Base-by-base conservation (phyloP, 2,888 invertebrate genomes). In the Andrena bucephala region DNA sequence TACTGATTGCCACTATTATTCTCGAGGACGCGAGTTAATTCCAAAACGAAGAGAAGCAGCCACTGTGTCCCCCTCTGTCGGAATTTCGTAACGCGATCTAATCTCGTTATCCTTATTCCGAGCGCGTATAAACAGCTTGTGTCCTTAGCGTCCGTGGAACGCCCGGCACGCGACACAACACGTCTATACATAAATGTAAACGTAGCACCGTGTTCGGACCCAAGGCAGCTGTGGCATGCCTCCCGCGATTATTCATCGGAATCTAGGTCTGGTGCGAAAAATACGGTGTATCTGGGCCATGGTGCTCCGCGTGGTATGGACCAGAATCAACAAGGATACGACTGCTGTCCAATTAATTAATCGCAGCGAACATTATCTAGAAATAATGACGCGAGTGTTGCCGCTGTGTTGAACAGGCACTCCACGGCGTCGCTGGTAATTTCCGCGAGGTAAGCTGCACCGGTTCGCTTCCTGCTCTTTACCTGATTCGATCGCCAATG, bases 251-350 rank as follows among this genome's bases (percentile, higher is more conserved):
- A 85, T 86, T 84, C 71, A 87, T 85, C 67, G 88, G 85, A 83
- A 85, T 89, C 84, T 84, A 85, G 85, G 83, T 86, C 82, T 81
- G 78, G 75, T 72, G 77, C 76, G 76, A 85, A 83, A 85, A 86
- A 72, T 78, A 74, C 65, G 54, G 59, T 63, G 66, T 63, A 87
- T 81, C 81, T 70, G 81, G 88, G 88, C 73, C 83, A 75, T 24
- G 62, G 57, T 77, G 71, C 68, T 75, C 36, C 54, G 67, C 66
- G 27, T 31, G 42, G 13, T 42, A 42, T 42, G 83, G 83, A 63
- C 72, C 68, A 54, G 79, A 84, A 78, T 86, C 52, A 29, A 65
- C 85, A 79, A 83, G 82, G 81, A 83, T 77, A 63, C 52, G 8
- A 16, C 59, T 52, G 16, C n/a, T 57, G 20, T 65, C 71, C 50